Conservation (phyloP, 2,888 invertebrate species). For the Cerastis leucographa region DNA sequence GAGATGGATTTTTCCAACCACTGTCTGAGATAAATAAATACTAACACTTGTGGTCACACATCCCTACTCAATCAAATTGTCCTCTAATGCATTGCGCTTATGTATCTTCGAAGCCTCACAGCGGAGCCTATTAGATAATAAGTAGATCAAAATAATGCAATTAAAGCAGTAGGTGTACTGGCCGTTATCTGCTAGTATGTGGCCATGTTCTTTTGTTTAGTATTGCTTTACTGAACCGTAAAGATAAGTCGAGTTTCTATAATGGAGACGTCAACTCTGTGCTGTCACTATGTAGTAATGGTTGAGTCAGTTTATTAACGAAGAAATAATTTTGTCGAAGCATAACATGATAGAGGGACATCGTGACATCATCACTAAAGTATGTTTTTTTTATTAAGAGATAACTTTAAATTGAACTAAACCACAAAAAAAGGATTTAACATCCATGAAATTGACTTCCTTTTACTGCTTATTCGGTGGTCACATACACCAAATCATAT, state of each 20-base stretch:
- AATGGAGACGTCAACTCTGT: background rate
- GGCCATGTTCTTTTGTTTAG: background rate
- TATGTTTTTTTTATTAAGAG: too few species aligned
- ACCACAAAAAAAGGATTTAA: too few species aligned
- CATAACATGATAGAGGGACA: too few species aligned
- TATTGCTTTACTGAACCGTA: constrained; percentile 15
- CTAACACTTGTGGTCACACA: background rate
- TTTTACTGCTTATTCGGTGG: too few species aligned
- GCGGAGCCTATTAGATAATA: constrained; percentile 46
- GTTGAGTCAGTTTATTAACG: background rate
- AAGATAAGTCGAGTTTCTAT: constrained; percentile 40
- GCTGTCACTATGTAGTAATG: background rate
- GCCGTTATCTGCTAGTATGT: background rate
- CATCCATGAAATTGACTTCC: too few species aligned
- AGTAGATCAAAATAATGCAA: constrained; percentile 57
- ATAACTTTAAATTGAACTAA: too few species aligned
- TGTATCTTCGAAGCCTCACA: constrained; percentile 55
- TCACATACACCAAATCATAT: too few species aligned
- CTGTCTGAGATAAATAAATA: background rate
- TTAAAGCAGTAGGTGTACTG: constrained; percentile 22
- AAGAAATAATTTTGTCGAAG: background rate
- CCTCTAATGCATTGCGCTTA: constrained; percentile 40
- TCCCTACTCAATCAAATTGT: constrained; percentile 28
- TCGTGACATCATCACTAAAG: too few species aligned
- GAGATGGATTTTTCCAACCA: too few species aligned